phyloP scores from a whole-genome alignment of 2,113 vertebrate genomes.

The Synodontis membranacea region DNA sequence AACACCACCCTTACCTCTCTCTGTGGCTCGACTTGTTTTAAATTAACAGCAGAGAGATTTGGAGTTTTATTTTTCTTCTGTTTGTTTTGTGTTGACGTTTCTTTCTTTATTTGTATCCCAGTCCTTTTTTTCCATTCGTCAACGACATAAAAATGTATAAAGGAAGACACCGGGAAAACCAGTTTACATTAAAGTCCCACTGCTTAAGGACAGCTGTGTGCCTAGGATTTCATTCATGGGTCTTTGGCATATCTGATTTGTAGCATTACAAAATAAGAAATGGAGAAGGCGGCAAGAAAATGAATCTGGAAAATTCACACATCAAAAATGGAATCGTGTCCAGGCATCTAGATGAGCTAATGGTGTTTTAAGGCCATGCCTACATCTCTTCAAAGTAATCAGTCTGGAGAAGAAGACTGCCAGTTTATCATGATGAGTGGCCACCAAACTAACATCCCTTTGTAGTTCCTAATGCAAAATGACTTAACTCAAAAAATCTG shows the following conservation, averaged over 20 bases:
- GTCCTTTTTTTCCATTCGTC: background rate
- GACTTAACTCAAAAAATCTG: background rate
- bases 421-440: background rate
- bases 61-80: constrained; percentile 2
- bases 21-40: background rate
- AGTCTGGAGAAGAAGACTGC: background rate
- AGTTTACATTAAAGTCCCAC: background rate
- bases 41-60: constrained; percentile 27
- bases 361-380: background rate
- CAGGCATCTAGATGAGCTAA: background rate
- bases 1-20: constrained; percentile 15
- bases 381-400: background rate
- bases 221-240: background rate
- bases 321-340: background rate
- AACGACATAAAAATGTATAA: background rate
- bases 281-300: background rate
- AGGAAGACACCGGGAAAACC: background rate
- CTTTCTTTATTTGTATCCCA: background rate
- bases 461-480: background rate
- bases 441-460: background rate
- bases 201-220: background rate
- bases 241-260: background rate
- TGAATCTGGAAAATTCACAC: background rate
- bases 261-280: background rate
- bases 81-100: constrained; percentile 21